These are phyloP conservation scores for Brachyrhaphis roseni DNA, from an alignment of 2,797 vertebrate genomes.

Conservation along the genomic window DNA sequence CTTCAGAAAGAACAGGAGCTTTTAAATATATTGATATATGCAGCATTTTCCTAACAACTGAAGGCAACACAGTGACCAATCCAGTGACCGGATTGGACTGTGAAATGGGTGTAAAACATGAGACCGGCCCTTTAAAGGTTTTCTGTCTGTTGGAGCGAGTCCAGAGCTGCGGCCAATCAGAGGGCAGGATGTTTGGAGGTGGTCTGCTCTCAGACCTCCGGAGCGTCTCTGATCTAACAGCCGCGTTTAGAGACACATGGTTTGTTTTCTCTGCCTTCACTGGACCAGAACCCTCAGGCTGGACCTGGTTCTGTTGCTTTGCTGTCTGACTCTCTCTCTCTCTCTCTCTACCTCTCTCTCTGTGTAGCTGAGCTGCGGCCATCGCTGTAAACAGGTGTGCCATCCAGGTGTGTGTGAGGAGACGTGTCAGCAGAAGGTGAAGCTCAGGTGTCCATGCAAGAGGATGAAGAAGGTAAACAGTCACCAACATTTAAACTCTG, in stretches of 20 bases:
- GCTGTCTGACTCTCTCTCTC: constrained; percentile 34
- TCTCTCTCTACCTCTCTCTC: constrained; percentile 19
- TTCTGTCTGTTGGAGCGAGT: not conserved
- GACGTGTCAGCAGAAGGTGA: constrained; percentile 92
- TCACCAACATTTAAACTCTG: not conserved
- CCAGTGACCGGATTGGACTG: too few relatives aligned
- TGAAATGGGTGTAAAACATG: too few relatives aligned
- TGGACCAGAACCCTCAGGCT: not conserved
- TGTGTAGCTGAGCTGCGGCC: constrained; percentile 88
- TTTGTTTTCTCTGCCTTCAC: not conserved
- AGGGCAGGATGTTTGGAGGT: not conserved
- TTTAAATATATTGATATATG: too few relatives aligned
- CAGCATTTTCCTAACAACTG: too few relatives aligned
- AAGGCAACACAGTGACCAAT: too few relatives aligned
- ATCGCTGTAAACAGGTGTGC: constrained; percentile 92
- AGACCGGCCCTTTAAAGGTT: not conserved
- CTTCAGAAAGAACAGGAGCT: too few relatives aligned
- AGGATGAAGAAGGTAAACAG: constrained; percentile 90
- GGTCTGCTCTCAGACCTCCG: not conserved
- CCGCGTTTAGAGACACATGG: not conserved
- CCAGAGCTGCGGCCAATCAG: not conserved
- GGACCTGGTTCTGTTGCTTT: not conserved
- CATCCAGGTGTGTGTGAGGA: constrained; percentile 87
- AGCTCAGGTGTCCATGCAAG: constrained; percentile 91
- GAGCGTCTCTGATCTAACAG: not conserved